Conservation (phyloP, 2,888 invertebrate genomes). For the Chrysina gloriosa region DNA sequence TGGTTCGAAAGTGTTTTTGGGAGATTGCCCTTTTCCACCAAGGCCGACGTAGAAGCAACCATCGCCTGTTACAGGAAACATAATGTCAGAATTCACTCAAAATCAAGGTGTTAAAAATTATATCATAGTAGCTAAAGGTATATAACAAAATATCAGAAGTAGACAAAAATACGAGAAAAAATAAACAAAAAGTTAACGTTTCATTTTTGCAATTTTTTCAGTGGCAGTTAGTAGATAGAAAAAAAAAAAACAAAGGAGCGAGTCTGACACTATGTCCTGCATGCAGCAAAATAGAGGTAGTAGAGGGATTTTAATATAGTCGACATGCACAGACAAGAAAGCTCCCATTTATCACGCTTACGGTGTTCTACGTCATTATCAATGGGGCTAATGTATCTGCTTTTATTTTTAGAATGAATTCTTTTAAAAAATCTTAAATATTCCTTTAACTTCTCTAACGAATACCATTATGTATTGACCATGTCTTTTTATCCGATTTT, state of each 20-base stretch:
- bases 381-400: slow-evolving; percentile 14
- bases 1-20: slow-evolving; percentile 84
- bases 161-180: slow-evolving; percentile 22
- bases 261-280: slow-evolving; percentile 66
- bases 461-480: not conserved
- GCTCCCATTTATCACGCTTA: slow-evolving; percentile 53
- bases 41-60: slow-evolving; percentile 97
- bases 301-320: slow-evolving; percentile 43
- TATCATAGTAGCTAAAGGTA: not conserved
- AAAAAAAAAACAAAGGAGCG: slow-evolving; percentile 53
- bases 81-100: slow-evolving; percentile 75
- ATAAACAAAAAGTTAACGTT: not conserved
- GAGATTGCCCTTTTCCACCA: slow-evolving; percentile 84
- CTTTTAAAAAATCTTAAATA: not conserved
- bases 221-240: slow-evolving; percentile 41
- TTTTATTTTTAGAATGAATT: not conserved
- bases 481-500: not conserved
- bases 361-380: slow-evolving; percentile 21
- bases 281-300: slow-evolving; percentile 44
- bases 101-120: slow-evolving; percentile 37
- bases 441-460: not conserved
- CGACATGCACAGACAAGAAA: slow-evolving; percentile 59
- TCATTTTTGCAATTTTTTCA: slow-evolving; percentile 2
- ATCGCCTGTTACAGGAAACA: slow-evolving; percentile 96
- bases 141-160: slow-evolving; percentile 9